phyloP scores from a whole-genome alignment of 2,113 vertebrate species.

The Eublepharis macularius region DNA sequence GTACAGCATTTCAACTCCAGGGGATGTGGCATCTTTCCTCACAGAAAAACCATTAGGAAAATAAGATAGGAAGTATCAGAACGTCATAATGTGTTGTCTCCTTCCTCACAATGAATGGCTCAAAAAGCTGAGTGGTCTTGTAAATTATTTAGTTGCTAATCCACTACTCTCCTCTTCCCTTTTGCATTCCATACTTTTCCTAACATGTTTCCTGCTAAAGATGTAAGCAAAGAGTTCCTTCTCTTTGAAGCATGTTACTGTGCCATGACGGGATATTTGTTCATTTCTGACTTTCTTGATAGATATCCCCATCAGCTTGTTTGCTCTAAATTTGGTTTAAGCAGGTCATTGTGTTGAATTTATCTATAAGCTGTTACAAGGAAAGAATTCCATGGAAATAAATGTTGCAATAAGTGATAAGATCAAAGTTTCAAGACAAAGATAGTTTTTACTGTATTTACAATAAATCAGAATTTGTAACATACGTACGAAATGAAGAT shows the following conservation, averaged over 20 bases:
- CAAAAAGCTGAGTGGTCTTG: no score
- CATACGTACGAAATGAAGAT: neutral
- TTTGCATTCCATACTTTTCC: neutral
- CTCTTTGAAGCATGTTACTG: neutral
- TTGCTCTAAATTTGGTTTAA: neutral
- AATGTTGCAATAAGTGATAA: neutral
- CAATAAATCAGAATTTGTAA: constrained; percentile 3
- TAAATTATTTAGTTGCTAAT: no score
- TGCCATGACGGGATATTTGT: neutral
- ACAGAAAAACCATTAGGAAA: no score
- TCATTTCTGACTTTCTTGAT: neutral
- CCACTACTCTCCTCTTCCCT: neutral
- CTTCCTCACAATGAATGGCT: no score
- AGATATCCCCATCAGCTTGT: neutral
- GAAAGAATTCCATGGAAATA: neutral
- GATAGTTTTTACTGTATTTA: neutral
- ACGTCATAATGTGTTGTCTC: no score
- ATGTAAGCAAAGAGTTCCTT: neutral
- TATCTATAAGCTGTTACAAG: neutral
- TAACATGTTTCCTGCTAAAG: neutral
- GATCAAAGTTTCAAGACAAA: neutral
- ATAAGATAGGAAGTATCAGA: no score
- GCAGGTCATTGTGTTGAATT: neutral
- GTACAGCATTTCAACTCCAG: no score
- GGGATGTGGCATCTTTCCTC: no score